A percentile compares a stretch with the other conserved stretches of the same genome.
These are phyloP conservation scores for Borostomias antarcticus DNA, from an alignment of 2,797 vertebrate species.

Conservation along the genomic window DNA sequence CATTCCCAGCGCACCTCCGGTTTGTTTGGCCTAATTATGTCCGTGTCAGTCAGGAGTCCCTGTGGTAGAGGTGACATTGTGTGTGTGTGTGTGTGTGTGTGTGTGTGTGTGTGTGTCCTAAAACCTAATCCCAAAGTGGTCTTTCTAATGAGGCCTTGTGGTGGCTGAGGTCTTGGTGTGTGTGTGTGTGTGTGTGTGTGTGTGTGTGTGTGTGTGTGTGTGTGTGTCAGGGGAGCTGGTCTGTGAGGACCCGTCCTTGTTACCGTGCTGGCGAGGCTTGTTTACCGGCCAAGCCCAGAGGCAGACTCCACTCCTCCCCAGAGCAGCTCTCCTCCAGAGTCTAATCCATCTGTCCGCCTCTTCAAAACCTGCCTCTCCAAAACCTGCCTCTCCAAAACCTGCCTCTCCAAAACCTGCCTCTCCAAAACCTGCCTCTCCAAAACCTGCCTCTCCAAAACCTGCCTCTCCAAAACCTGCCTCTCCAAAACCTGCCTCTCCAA, in stretches of 20 bases:
- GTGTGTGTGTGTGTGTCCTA: conserved; percentile 61
- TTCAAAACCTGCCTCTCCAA: conserved; percentile 20
- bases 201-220: too few species aligned
- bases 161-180: conserved; percentile 60
- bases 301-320: conserved; percentile 29
- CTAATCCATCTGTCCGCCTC: conserved; percentile 23
- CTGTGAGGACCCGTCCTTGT: conserved; percentile 32
- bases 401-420: conserved; percentile 21
- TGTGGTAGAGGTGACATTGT: conserved; percentile 68
- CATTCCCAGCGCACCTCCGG: conserved; percentile 67
- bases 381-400: conserved; percentile 22
- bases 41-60: conserved; percentile 78
- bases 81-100: conserved; percentile 53
- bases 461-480: conserved; percentile 21
- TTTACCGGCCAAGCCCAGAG: conserved; percentile 20
- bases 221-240: conserved; percentile 22
- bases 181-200: too few species aligned
- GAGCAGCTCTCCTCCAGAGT: conserved; percentile 32
- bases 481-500: conserved; percentile 19
- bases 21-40: conserved; percentile 88
- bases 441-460: conserved; percentile 22
- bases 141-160: conserved; percentile 83
- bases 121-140: conserved; percentile 58
- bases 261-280: conserved; percentile 2
- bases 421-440: conserved; percentile 19